Base-by-base conservation (phyloP, 2,797 vertebrate genomes). In the Macrochelys suwanniensis region DNA sequence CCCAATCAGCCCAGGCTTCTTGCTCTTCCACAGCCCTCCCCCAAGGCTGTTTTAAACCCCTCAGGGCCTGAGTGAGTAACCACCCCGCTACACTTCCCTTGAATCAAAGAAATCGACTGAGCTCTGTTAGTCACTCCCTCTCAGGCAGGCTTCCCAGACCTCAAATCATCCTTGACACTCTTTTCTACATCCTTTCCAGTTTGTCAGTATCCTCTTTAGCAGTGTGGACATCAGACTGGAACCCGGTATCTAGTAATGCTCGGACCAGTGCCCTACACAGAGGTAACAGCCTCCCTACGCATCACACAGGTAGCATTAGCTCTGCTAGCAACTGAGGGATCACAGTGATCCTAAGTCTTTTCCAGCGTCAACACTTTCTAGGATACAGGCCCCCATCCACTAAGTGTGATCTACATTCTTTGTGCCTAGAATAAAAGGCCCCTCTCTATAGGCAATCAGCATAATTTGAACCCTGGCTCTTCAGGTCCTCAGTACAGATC, bases 291-390 rank as follows among this genome's bases (percentile, higher is more conserved):
- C 53, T 21, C 0, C 86, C 50, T 26, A 0, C 5, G 1, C 31
- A 1, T 45, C 77, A 54, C 3, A 61, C 53, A 87, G n/a, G n/a
- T 83, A 95, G 94, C 94, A 74, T 74, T 90, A 87, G 93, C 91
- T 45, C 11, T 1, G 0, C 9, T 13, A 92, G 74, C 96, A 93
- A 94, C 93, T 89, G 88, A 82, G 77, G 80, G 82, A 93, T 19
- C 80, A 25, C 54, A 79, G 56, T 11, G 28, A 11, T 19, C 12
- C 23, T 21, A 56, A 11, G 2, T 0, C 9, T 78, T 76, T 53
- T 21, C 47, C 15, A 23, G 2, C 9, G 50, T 57, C 42, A 82
- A 2, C 21, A 1, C 56, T 51, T 82, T 47, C 19, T 31, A 59
- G 68, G 37, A 80, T 50, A 0, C 45, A 56, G 19, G 12, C 74